A percentile compares a stretch with the other conserved stretches of the same genome.
Conservation (phyloP, 2,888 invertebrate species). For the Eupithecia dodoneata region DNA sequence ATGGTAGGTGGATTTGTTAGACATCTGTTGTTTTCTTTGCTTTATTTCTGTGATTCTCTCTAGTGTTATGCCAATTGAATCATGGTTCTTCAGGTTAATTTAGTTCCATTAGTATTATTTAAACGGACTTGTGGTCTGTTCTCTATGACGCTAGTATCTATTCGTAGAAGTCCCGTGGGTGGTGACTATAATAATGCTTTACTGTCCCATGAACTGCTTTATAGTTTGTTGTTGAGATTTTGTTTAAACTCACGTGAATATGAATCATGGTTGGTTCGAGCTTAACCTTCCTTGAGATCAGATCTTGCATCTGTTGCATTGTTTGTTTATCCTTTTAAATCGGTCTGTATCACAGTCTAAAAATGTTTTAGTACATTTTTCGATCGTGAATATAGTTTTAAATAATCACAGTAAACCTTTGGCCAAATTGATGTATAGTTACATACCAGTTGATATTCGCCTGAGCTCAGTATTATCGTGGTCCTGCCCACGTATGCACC, state of each 20-base stretch:
- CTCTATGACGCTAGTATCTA: conserved; percentile 70
- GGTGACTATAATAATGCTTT: conserved; percentile 64
- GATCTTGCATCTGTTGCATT: conserved; percentile 37
- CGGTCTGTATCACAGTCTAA: too few relatives aligned
- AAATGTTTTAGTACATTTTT: neutral
- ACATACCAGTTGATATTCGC: conserved; percentile 13
- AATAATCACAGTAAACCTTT: neutral
- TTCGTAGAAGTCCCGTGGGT: conserved; percentile 70
- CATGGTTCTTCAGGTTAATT: conserved; percentile 56
- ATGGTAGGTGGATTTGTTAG: conserved; percentile 26
- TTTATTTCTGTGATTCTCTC: conserved; percentile 3
- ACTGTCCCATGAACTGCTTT: conserved; percentile 65
- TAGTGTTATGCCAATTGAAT: conserved; percentile 7
- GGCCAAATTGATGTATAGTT: conserved; percentile 7
- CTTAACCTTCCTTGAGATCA: conserved; percentile 29
- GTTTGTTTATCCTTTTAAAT: conserved; percentile 16
- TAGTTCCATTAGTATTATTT: conserved; percentile 67
- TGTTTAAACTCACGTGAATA: conserved; percentile 45
- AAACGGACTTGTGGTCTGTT: conserved; percentile 64
- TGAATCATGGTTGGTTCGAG: conserved; percentile 33
- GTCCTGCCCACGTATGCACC: conserved; percentile 42
- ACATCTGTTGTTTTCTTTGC: conserved; percentile 9
- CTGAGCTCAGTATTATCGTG: conserved; percentile 21
- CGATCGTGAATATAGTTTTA: neutral
- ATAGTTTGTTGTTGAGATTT: conserved; percentile 56